Base-by-base conservation (phyloP, 2,797 vertebrate genomes). In the Tolypeutes matacus region DNA sequence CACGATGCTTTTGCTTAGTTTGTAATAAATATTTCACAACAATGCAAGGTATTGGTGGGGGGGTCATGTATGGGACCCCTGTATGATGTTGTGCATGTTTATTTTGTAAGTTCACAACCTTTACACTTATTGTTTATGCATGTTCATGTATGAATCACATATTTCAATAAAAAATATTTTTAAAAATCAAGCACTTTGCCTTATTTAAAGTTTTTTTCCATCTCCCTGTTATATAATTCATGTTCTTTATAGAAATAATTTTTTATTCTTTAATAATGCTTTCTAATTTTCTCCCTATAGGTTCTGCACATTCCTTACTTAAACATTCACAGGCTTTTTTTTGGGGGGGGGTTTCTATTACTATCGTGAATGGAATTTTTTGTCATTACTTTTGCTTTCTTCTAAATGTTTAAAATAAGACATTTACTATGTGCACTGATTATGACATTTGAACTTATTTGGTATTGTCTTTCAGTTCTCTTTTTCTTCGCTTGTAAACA, bases 221-320 rank as follows among this genome's bases (percentile, higher is more conserved):
- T 51, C 49, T 51, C 49, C 9, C 6, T 51, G 49, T 51, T 51
- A 51, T 7, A 51, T 9, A 51, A 51, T 51, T 51, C 49, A 51
- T 53, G 15, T 53, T 53, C 51, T 53, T 53, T 53, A 17, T 53
- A 53, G 51, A 53, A 53, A 53, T 53, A 14, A 9, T 70, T 69
- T 78, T 80, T 85, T 15, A 27, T 83, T 60, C 34, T 93, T 91
- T 85, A 94, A 31, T 82, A 64, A 87, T 84, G 20, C 7, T 29
- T 83, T 31, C 11, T 82, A 13, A 94, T 88, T 92, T 92, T n/a
- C 90, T 46, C 70, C 62, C 21, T 90, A 5, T 39, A 56, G 20
- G 34, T 51, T 39, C 89, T 56, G 3, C 5, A 80, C 23, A 69
- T 67, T 92, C 69, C 42, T 39, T 39, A 34, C 39, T 67, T 65